phyloP scores from a whole-genome alignment of 2,888 invertebrate genomes.

The Digitonthophagus gazella region DNA sequence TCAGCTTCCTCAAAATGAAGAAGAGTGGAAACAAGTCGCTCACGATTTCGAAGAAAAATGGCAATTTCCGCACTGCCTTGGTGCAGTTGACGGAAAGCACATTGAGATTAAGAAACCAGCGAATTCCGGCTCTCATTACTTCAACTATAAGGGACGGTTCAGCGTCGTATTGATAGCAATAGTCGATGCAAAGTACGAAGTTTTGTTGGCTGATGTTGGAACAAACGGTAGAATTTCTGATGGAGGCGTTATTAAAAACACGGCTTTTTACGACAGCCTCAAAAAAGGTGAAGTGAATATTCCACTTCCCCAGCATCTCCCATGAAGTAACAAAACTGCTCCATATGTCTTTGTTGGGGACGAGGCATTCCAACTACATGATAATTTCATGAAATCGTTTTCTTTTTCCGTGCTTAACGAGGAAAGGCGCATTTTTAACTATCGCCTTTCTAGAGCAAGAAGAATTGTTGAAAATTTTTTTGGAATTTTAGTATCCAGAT shows the following conservation, averaged over 20 bases:
- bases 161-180: constrained; percentile 33
- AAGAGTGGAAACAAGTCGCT: constrained; percentile 26
- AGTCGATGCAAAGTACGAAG: constrained; percentile 31
- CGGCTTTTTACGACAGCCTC: constrained; percentile 22
- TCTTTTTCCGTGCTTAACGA: constrained; percentile 23
- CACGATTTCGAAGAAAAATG: constrained; percentile 28
- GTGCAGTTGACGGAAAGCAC: constrained; percentile 35
- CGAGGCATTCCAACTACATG: constrained; percentile 34
- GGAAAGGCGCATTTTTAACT: constrained; percentile 29
- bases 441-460: constrained; percentile 30
- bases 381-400: constrained; percentile 35
- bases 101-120: constrained; percentile 30
- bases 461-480: constrained; percentile 32
- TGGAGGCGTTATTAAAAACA: constrained; percentile 34
- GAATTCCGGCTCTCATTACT: constrained; percentile 30
- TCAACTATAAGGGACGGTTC: constrained; percentile 31
- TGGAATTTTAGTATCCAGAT: constrained; percentile 32
- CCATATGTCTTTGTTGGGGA: constrained; percentile 35
- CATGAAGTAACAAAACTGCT: constrained; percentile 25
- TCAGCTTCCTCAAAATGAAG: constrained; percentile 17
- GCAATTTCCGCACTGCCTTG: constrained; percentile 33
- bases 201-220: constrained; percentile 33
- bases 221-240: constrained; percentile 37
- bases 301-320: constrained; percentile 23
- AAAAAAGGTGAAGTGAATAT: constrained; percentile 27